Evolutionary conservation across 2,113 vertebrate species (phyloP), one percentile per base, ranked within the genome.

Genomic region (Azemiops feae): DNA sequence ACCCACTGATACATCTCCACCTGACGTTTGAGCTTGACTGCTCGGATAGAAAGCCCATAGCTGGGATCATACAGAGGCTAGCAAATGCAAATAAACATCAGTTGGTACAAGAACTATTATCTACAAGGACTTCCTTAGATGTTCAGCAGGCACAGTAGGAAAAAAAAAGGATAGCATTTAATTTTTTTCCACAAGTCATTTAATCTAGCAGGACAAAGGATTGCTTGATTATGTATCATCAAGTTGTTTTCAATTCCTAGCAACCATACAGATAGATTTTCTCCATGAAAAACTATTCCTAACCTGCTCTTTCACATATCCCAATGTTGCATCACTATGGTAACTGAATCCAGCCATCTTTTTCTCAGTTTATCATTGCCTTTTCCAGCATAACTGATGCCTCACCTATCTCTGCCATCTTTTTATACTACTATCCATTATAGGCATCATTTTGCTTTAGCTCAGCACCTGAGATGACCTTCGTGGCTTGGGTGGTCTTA

Each of bases 1-100:
- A 99, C 98, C 99, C 99, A 99, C 93, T 99, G 99, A 95, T 99
- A 99, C 99, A 99, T 99, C 97, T 99, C 99, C 96, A 99, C 99
- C 0, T 98, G 97, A 86, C 99, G 98, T 93, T 98, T 98, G 89
- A 99, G 97, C 93, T 99, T 99, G 97, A 98, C 99, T 0, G 99
- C 98, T 4, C 98, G 98, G 90, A 99, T 97, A 69, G 96, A 96
- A 91, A 99, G 97, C 20, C 97, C 98, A 85, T 99, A 99, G 97
- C 99, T 99, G 43, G 99, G 99, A 94, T 99, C 99, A 96, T 98
- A 98, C 57, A 99, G 97, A 60, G 99, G 98, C 99, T 99, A 89
- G 87, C 81, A 43, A 94, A 94, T 89, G 81, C 52, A 25, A 91
- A 81, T 23, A 95, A 96, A 94, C 47, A 11, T 85, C 9, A 89